These are phyloP conservation scores for Ceratitis capitata DNA, from an alignment of 1,140 invertebrate species.

Conservation along the genomic window DNA sequence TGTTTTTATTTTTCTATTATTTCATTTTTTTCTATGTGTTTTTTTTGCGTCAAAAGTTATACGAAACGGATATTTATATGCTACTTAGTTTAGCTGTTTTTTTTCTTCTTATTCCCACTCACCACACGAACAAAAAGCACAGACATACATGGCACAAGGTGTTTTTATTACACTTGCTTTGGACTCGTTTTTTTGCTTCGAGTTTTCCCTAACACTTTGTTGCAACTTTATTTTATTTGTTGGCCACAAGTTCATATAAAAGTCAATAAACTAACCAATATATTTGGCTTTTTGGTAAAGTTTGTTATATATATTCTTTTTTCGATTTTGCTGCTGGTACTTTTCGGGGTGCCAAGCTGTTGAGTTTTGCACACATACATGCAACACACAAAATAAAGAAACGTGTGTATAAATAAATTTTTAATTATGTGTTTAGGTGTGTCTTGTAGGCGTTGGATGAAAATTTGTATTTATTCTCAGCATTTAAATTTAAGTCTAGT, in stretches of 20 bases:
- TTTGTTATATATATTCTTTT: not conserved
- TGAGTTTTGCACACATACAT: not conserved
- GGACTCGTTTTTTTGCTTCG: not conserved
- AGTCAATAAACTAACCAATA: constrained; percentile 32
- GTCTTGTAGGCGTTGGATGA: too few species aligned
- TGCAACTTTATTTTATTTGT: constrained; percentile 16
- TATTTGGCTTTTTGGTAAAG: constrained; percentile 14
- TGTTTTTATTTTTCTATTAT: too few species aligned
- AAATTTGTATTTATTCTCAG: too few species aligned
- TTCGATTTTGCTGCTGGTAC: not conserved
- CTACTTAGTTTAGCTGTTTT: not conserved
- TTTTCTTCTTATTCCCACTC: not conserved
- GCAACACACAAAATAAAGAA: too few species aligned
- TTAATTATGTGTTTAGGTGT: not conserved
- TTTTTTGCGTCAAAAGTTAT: not conserved
- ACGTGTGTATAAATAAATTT: too few species aligned
- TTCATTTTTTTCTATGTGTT: not conserved
- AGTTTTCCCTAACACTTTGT: constrained; percentile 3
- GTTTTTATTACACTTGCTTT: not conserved
- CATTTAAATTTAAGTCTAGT: too few species aligned
- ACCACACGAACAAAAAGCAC: not conserved
- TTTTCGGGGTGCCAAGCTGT: not conserved
- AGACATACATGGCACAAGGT: not conserved
- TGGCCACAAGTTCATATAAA: constrained; percentile 31
- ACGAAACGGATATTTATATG: constrained; percentile 9